phyloP scores from a whole-genome alignment of 2,797 vertebrate genomes.

The Mus spretus region DNA sequence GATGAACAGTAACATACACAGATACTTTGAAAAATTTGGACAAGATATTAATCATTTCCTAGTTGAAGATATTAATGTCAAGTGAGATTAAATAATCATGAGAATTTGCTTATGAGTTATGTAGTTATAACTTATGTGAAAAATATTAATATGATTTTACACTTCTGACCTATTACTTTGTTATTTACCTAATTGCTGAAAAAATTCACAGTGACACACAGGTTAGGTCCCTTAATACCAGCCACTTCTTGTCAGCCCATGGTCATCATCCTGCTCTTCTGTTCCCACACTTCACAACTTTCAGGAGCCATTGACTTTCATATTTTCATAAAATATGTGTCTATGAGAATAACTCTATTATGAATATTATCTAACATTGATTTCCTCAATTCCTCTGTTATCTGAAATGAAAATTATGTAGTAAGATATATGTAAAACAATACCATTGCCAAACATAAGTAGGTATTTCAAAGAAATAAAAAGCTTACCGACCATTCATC shows the following conservation, averaged over 20 bases:
- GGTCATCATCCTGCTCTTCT: background rate
- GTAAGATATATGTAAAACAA: background rate
- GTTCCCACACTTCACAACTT: background rate
- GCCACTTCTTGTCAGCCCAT: background rate
- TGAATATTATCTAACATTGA: background rate
- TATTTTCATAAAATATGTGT: background rate
- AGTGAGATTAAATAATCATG: background rate
- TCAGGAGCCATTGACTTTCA: background rate
- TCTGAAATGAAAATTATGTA: constrained; percentile 12
- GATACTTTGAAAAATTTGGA: background rate
- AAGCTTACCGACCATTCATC: background rate
- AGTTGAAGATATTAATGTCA: background rate
- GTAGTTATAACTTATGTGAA: background rate
- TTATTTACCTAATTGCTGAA: background rate
- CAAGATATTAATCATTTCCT: background rate
- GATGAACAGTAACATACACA: background rate
- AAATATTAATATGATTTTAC: background rate
- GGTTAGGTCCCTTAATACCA: background rate
- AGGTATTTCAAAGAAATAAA: background rate
- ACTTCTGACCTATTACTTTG: background rate
- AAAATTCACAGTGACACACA: background rate
- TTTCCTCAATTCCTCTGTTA: background rate
- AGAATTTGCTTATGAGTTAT: background rate
- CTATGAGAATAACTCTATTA: background rate
- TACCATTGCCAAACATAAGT: background rate